Conservation (phyloP, 1,140 invertebrate genomes). For the Drosophila nigromelanica region DNA sequence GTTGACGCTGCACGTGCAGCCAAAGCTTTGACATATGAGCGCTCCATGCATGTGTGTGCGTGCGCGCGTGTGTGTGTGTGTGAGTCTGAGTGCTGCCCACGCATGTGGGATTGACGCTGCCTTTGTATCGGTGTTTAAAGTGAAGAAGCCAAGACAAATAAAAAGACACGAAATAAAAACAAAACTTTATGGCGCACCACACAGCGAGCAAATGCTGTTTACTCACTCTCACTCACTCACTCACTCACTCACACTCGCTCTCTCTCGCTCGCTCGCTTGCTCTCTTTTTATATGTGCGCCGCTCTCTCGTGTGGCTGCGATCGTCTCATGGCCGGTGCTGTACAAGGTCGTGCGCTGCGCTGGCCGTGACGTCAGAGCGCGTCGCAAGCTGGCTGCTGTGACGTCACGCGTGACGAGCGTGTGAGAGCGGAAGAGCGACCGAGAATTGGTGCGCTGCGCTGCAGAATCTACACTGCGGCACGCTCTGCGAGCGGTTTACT, state of each 20-base stretch:
- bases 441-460: background rate
- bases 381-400: constrained; percentile 7
- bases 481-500: constrained; percentile 38
- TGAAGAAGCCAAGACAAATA: constrained; percentile 66
- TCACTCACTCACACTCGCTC: constrained; percentile 1
- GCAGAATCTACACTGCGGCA: background rate
- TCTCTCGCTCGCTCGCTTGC: background rate
- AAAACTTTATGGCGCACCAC: constrained; percentile 49
- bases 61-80: constrained; percentile 21
- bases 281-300: background rate
- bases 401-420: constrained; percentile 2
- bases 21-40: constrained; percentile 27
- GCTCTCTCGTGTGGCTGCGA: background rate
- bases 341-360: background rate
- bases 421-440: background rate
- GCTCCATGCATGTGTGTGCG: constrained; percentile 1
- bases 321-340: background rate
- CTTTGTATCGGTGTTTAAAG: constrained; percentile 27
- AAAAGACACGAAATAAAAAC: constrained; percentile 57
- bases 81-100: constrained; percentile 19
- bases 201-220: constrained; percentile 23
- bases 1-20: constrained; percentile 62
- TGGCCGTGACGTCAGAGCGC: constrained; percentile 2
- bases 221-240: constrained; percentile 23
- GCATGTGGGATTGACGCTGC: constrained; percentile 35